Evolutionary conservation across 2,888 invertebrate genomes (phyloP), one percentile per base, ranked within the genome.

Genomic region (Nasonovia ribisnigri): DNA sequence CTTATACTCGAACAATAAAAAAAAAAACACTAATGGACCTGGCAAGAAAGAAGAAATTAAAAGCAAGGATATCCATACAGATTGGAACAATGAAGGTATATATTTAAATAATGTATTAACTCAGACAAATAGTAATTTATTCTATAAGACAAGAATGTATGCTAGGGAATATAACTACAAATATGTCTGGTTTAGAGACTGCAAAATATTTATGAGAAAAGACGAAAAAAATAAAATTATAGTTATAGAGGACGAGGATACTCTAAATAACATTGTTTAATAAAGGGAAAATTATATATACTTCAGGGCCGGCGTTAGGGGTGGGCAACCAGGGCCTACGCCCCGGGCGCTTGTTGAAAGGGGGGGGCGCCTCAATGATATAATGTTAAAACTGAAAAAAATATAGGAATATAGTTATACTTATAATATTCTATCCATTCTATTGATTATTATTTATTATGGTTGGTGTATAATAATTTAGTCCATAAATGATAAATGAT

Each of bases 181-280:
- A 84, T 84, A 84, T 84, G 84, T n/a, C 20, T 84, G 84, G 84
- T 84, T 84, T 43, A 84, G 46, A 84, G 26, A 84, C 13, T 11
- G 43, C 24, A 84, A 86, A 86, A n/a, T 86, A 86, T 86, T 86
- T n/a, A 29, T 86, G 29, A 86, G 46, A 48, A 86, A 86, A 46
- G 86, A 86, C 46, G 46, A 46, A 86, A 46, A 86, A 46, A 86
- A 86, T 86, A 29, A 86, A 29, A 46, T 46, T n/a, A 86, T 86
- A 26, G 13, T 29, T 36, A 86, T 86, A 86, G 86, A 84, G 43
- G 84, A 84, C 43, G 84, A 43, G 43, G n/a, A n/a, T n/a, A n/a
- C n/a, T n/a, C n/a, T n/a, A n/a, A n/a, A n/a, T n/a, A n/a, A n/a
- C n/a, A n/a, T n/a, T n/a, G n/a, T n/a, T n/a, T n/a, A n/a, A n/a